phyloP scores from a whole-genome alignment of 2,797 vertebrate species.

The Geotrypetes seraphini region DNA sequence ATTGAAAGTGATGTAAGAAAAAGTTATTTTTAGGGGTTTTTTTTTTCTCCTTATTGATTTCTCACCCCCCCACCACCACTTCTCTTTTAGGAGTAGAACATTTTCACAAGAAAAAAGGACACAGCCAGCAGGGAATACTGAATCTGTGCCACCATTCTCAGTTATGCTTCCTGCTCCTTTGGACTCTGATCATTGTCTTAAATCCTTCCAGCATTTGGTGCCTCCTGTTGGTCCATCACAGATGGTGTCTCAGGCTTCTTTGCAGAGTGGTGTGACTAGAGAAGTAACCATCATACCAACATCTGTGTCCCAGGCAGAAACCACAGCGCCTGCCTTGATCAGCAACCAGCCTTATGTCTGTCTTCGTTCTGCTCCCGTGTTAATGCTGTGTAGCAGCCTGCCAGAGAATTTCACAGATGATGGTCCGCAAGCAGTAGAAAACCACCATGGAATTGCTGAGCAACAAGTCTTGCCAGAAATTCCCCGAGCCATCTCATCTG shows the following conservation, averaged over 20 bases:
- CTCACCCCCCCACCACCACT: no score
- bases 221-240: slow-evolving; percentile 28
- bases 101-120: neutral
- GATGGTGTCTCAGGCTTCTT: slow-evolving; percentile 7
- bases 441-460: slow-evolving; percentile 12
- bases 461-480: neutral
- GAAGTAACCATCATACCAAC: slow-evolving; percentile 3
- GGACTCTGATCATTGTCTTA: slow-evolving; percentile 37
- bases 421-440: neutral
- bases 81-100: slow-evolving; percentile 24
- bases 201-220: slow-evolving; percentile 29
- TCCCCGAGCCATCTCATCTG: neutral
- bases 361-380: slow-evolving; percentile 69
- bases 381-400: slow-evolving; percentile 65
- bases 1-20: neutral
- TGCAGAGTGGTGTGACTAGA: slow-evolving; percentile 11
- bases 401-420: slow-evolving; percentile 18
- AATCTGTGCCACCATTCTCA: slow-evolving; percentile 16
- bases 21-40: no score
- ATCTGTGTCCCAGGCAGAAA: slow-evolving; percentile 13
- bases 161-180: slow-evolving; percentile 19
- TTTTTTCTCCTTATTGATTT: no score
- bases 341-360: slow-evolving; percentile 57
- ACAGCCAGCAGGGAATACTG: slow-evolving; percentile 6
- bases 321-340: slow-evolving; percentile 22